Conservation (phyloP, 2,113 vertebrate species). For the Chiloscyllium plagiosum region DNA sequence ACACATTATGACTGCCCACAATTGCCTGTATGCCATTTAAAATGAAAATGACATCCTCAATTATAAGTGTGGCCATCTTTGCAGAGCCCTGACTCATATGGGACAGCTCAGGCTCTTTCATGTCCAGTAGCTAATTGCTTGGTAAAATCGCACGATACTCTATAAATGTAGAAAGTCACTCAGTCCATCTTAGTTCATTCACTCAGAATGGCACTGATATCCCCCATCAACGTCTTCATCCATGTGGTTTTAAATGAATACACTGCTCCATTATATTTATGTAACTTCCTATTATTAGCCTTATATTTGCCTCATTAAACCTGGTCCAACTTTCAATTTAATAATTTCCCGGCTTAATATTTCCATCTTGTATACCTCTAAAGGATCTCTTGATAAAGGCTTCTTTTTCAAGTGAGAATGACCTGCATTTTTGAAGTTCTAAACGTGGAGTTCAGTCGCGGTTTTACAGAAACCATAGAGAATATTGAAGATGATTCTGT, state of each 20-base stretch:
- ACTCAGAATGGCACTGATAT: neutral
- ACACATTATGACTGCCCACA: neutral
- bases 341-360: neutral
- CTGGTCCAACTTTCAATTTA: neutral
- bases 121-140: neutral
- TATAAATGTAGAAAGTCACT: neutral
- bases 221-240: neutral
- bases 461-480: neutral
- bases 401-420: neutral
- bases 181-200: neutral
- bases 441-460: neutral
- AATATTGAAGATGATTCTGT: neutral
- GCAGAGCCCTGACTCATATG: neutral
- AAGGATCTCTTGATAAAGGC: neutral
- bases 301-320: neutral
- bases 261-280: neutral
- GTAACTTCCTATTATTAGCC: neutral
- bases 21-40: neutral
- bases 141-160: too few relatives aligned
- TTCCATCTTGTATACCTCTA: neutral
- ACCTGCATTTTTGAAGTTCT: neutral
- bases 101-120: neutral
- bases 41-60: neutral
- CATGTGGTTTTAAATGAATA: neutral
- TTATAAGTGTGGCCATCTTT: neutral